Conservation (phyloP, 2,113 vertebrate genomes). For the Amazona vittata region DNA sequence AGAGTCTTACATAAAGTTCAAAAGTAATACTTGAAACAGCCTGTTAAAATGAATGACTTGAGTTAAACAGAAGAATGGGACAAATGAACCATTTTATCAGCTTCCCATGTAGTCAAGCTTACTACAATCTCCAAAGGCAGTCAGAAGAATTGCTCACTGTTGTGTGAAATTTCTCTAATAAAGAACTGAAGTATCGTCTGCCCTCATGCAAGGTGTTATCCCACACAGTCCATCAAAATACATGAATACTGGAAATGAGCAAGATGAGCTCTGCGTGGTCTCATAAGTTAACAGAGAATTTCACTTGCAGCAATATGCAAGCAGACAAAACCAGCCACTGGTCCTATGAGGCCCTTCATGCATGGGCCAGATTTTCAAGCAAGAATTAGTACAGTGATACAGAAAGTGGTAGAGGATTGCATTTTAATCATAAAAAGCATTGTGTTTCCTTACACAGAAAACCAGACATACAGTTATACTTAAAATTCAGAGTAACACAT, state of each 20-base stretch:
- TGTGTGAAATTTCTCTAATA: slow-evolving; percentile 13
- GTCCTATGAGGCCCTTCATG: background rate
- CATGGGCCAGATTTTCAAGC: background rate
- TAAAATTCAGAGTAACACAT: background rate
- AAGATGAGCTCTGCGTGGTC: background rate
- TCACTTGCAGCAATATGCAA: background rate
- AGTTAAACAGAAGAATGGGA: slow-evolving; percentile 2
- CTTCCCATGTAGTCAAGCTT: background rate
- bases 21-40: background rate
- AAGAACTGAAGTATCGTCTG: background rate
- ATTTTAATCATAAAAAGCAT: background rate
- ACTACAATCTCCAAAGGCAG: slow-evolving; percentile 1
- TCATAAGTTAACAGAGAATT: background rate
- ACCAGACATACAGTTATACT: too few relatives aligned
- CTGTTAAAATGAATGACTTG: background rate
- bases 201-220: background rate
- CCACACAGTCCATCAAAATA: background rate
- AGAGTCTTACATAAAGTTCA: background rate
- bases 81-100: slow-evolving; percentile 41
- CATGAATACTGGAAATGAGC: background rate
- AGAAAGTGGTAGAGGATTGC: background rate
- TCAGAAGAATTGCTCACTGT: background rate
- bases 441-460: background rate
- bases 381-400: background rate
- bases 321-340: background rate